Percentiles rank a stretch among this genome's conserved stretches.
Conservation (phyloP, 2,797 vertebrate species). For the Tragopan temminckii region DNA sequence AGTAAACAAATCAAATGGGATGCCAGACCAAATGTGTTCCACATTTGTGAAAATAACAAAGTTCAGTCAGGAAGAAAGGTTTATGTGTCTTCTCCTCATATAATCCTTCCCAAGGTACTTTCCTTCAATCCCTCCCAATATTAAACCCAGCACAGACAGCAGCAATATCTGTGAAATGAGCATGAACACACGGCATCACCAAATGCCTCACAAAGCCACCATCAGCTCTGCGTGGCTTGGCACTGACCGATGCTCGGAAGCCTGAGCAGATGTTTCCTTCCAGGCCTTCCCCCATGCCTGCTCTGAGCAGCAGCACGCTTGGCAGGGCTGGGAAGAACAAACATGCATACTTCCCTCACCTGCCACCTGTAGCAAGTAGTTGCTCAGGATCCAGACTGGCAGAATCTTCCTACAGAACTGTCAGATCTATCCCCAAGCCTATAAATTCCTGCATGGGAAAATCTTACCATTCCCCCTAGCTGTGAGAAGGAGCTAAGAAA, state of each 20-base stretch:
- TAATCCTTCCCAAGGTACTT: constrained; percentile 53
- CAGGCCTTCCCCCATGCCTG: rapidly evolving
- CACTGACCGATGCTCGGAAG: rapidly evolving
- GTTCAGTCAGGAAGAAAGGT: constrained; percentile 55
- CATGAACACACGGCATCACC: neutral
- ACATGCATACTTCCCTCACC: rapidly evolving
- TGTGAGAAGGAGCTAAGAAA: neutral
- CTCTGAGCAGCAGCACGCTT: neutral
- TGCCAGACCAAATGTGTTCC: constrained; percentile 64
- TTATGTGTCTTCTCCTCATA: constrained; percentile 47
- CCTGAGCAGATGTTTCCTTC: neutral
- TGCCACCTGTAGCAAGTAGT: neutral
- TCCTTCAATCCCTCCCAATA: constrained; percentile 1
- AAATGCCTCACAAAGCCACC: neutral
- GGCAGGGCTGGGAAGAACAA: rapidly evolving
- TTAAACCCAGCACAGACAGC: constrained; percentile 48
- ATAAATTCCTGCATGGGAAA: neutral
- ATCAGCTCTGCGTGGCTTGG: neutral
- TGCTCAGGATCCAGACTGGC: neutral
- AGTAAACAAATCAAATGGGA: constrained; percentile 66
- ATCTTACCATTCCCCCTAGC: neutral
- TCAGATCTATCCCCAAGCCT: neutral
- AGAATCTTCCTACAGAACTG: neutral
- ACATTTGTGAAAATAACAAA: constrained; percentile 59
- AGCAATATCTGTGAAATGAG: neutral